Percentiles rank a stretch among this genome's conserved stretches.
Evolutionary conservation across 2,797 vertebrate species (phyloP).

Genomic region (Meriones psammophilus): DNA sequence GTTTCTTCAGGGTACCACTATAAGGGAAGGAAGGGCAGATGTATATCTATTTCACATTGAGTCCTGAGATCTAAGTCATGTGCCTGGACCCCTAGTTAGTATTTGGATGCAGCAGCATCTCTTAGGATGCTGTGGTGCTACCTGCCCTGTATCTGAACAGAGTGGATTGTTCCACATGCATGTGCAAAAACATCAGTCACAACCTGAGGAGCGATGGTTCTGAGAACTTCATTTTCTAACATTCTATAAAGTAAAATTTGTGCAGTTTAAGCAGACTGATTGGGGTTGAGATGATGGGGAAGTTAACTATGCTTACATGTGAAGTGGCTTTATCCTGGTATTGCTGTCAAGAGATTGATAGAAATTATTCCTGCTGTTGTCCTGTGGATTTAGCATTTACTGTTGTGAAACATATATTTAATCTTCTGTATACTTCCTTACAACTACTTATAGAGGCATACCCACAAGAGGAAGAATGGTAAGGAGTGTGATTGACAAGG

Average conservation of each 20-base stretch:
- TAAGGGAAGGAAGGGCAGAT: constrained; percentile 56
- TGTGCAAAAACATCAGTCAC: not conserved
- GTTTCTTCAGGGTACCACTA: not conserved
- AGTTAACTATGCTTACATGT: not conserved
- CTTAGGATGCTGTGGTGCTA: not conserved
- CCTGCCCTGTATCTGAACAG: not conserved
- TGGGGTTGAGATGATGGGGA: not conserved
- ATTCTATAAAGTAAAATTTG: constrained; percentile 23
- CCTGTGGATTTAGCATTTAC: constrained; percentile 27
- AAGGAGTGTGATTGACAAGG: not conserved
- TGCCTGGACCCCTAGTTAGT: not conserved
- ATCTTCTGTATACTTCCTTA: not conserved
- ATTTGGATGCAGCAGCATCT: not conserved
- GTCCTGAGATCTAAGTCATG: not conserved
- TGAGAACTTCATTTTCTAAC: not conserved
- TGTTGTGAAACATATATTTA: constrained; percentile 9
- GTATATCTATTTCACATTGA: not conserved
- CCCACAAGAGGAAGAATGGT: not conserved
- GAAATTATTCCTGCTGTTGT: not conserved
- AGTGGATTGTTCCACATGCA: not conserved
- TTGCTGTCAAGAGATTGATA: not conserved
- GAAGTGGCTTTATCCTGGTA: not conserved
- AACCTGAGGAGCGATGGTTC: not conserved
- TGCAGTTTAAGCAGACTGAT: not conserved
- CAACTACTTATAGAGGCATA: not conserved